Conservation (phyloP, 2,888 invertebrate species). For the Luperina testacea region DNA sequence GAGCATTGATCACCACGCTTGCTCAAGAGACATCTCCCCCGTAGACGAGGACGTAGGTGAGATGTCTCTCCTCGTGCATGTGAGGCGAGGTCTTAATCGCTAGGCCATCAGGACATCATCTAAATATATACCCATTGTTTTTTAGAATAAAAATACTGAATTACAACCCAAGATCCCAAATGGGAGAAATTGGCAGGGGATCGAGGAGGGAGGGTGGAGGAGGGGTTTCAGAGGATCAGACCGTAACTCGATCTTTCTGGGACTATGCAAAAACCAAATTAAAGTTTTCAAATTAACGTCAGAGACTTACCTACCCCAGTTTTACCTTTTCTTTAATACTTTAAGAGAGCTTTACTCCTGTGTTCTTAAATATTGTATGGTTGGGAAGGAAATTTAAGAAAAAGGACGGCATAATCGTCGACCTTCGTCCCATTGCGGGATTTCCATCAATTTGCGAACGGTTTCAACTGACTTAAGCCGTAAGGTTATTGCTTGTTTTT, state of each 20-base stretch:
- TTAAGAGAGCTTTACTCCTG: not conserved
- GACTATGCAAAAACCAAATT: constrained; percentile 4
- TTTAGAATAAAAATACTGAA: too few relatives aligned
- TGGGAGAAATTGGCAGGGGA: not conserved
- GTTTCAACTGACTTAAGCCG: not conserved
- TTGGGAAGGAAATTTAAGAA: not conserved
- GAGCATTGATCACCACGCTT: not conserved
- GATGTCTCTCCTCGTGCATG: not conserved
- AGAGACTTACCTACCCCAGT: not conserved
- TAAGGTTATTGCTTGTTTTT: not conserved
- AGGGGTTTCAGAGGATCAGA: too few relatives aligned
- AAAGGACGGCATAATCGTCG: not conserved
- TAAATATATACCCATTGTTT: not conserved
- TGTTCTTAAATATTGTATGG: not conserved
- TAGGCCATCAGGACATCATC: not conserved
- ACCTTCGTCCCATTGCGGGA: not conserved
- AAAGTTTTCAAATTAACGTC: constrained; percentile 21
- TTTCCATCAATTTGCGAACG: constrained; percentile 1
- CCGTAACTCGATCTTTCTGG: too few relatives aligned
- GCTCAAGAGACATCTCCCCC: not conserved
- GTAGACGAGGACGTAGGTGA: too few relatives aligned
- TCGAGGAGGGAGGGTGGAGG: too few relatives aligned
- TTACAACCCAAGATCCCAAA: not conserved
- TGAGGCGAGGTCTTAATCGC: not conserved
- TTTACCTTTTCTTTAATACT: constrained; percentile 6